Percentiles rank a stretch among this genome's conserved stretches.
Evolutionary conservation across 2,888 invertebrate species (phyloP).

Genomic region (Portevinia maculata): DNA sequence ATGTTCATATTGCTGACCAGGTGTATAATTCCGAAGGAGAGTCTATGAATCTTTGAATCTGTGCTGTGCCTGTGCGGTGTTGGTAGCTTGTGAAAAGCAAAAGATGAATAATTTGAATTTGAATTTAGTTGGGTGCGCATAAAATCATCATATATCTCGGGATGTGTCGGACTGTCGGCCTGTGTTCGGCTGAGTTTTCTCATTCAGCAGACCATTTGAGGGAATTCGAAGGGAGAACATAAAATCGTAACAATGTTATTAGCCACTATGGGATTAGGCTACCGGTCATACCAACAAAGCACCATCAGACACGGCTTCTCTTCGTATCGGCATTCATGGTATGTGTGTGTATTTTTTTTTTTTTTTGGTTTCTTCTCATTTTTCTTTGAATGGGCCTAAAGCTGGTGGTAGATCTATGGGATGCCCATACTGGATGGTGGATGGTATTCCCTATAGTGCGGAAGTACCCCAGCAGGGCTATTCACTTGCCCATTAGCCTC

Average conservation of each 20-base stretch:
- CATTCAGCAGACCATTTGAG: constrained; percentile 38
- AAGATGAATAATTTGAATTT: constrained; percentile 72
- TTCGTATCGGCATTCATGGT: constrained; percentile 32
- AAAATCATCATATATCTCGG: constrained; percentile 74
- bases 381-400: constrained; percentile 44
- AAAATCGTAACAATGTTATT: constrained; percentile 83
- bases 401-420: constrained; percentile 26
- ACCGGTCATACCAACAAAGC: constrained; percentile 80
- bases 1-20: constrained; percentile 66
- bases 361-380: constrained; percentile 28
- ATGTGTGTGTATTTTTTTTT: constrained; percentile 22
- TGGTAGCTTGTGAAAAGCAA: constrained; percentile 52
- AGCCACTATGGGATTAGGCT: constrained; percentile 83
- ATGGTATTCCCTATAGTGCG: too few species aligned
- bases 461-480: constrained; percentile 69
- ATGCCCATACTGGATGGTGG: constrained; percentile 19
- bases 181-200: constrained; percentile 49
- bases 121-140: constrained; percentile 71
- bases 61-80: constrained; percentile 16
- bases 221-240: constrained; percentile 64
- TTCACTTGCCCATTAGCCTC: constrained; percentile 71
- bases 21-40: constrained; percentile 59
- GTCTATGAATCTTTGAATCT: constrained; percentile 30
- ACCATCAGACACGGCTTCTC: constrained; percentile 56
- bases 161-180: constrained; percentile 66